A percentile compares a stretch with the other conserved stretches of the same genome.
These are phyloP conservation scores for Helleia helle DNA, from an alignment of 2,888 invertebrate genomes.

Conservation along the genomic window DNA sequence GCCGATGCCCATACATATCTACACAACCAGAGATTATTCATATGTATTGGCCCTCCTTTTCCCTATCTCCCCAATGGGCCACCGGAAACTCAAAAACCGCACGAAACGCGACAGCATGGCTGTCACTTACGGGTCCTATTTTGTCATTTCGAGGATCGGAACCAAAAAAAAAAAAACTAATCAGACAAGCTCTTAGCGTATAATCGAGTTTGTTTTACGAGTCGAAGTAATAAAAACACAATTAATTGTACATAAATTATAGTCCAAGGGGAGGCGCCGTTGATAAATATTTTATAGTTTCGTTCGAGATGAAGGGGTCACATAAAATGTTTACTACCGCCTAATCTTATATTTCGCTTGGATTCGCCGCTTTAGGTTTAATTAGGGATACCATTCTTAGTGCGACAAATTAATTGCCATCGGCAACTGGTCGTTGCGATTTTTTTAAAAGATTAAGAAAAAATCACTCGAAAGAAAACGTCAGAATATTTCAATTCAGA, in stretches of 20 bases:
- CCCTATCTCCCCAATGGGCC: too few relatives aligned
- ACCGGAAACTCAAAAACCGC: too few relatives aligned
- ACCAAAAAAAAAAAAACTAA: background rate
- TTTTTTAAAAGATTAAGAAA: too few relatives aligned
- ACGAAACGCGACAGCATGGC: too few relatives aligned
- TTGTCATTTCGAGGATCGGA: too few relatives aligned
- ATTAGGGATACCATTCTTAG: slow-evolving; percentile 29
- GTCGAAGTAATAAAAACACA: slow-evolving; percentile 10
- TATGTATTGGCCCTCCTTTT: too few relatives aligned
- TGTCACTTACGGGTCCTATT: too few relatives aligned
- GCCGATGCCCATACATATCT: too few relatives aligned
- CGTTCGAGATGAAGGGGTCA: slow-evolving; percentile 16
- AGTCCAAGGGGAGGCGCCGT: background rate
- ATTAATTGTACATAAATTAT: slow-evolving; percentile 6
- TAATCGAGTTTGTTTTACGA: slow-evolving; percentile 8
- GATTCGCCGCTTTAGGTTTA: slow-evolving; percentile 42
- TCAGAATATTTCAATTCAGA: too few relatives aligned
- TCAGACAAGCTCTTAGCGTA: background rate
- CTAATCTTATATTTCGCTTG: slow-evolving; percentile 64
- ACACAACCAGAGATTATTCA: too few relatives aligned
- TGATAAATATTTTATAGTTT: slow-evolving; percentile 7
- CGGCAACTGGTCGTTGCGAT: too few relatives aligned
- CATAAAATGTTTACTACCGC: slow-evolving; percentile 52
- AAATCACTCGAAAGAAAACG: too few relatives aligned
- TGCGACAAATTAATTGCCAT: slow-evolving; percentile 13